These are phyloP conservation scores for Gephyroberyx darwinii DNA, from an alignment of 2,797 vertebrate species.

Conservation along the genomic window DNA sequence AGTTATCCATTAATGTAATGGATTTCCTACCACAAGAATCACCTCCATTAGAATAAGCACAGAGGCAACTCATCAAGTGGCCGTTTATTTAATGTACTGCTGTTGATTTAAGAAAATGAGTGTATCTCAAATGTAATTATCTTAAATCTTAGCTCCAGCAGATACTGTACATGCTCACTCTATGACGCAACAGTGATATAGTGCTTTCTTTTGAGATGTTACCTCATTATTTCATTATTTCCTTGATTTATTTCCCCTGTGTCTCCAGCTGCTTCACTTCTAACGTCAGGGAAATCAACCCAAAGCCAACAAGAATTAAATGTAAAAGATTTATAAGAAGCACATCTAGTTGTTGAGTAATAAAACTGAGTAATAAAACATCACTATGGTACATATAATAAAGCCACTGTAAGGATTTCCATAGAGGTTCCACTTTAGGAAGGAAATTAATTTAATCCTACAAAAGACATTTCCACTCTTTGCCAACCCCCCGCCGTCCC, in stretches of 20 bases:
- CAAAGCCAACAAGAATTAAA: constrained; percentile 71
- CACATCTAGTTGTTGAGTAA: constrained; percentile 36
- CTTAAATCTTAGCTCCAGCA: too few species aligned
- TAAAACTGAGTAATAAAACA: constrained; percentile 61
- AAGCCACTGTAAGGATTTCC: constrained; percentile 33
- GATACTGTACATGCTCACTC: constrained; percentile 14
- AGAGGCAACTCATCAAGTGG: too few species aligned
- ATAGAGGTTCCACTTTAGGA: constrained; percentile 32
- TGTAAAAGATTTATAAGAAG: constrained; percentile 69
- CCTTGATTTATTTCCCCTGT: constrained; percentile 68
- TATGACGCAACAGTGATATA: constrained; percentile 38
- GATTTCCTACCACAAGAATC: too few species aligned
- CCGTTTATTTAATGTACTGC: too few species aligned
- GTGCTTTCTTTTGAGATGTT: constrained; percentile 35
- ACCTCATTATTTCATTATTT: constrained; percentile 55
- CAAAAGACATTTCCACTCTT: constrained; percentile 24
- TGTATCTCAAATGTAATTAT: too few species aligned
- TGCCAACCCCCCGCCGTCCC: background rate
- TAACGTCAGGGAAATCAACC: constrained; percentile 66
- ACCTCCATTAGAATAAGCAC: too few species aligned
- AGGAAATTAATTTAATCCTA: constrained; percentile 22
- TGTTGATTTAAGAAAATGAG: too few species aligned
- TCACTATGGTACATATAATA: constrained; percentile 42
- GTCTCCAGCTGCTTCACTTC: constrained; percentile 36
- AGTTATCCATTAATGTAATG: too few species aligned